Conservation (phyloP, 2,113 vertebrate genomes). For the Vulpes ferrilata region DNA sequence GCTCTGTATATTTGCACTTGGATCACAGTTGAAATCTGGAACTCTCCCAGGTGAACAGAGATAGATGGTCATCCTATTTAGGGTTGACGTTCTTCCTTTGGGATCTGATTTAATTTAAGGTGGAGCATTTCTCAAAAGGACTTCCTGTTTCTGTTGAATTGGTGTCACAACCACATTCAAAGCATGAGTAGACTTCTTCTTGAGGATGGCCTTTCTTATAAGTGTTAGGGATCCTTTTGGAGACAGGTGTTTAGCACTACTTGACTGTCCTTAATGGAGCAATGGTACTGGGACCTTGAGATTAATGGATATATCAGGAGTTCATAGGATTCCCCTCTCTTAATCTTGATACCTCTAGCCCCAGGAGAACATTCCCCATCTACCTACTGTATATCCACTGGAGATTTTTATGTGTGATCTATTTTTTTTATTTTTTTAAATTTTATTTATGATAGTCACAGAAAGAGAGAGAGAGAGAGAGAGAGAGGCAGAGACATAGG, state of each 20-base stretch:
- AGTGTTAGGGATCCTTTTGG: neutral
- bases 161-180: neutral
- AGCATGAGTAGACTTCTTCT: neutral
- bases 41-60: neutral
- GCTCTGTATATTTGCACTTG: neutral
- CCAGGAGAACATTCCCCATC: neutral
- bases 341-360: neutral
- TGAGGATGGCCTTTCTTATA: neutral
- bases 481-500: too few relatives aligned
- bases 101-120: constrained; percentile 34
- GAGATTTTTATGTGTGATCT: neutral
- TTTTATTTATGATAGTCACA: too few relatives aligned
- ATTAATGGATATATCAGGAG: neutral
- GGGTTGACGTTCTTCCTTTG: neutral
- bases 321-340: neutral
- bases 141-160: neutral
- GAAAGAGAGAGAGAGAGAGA: too few relatives aligned
- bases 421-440: too few relatives aligned
- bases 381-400: neutral
- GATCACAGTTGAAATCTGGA: neutral
- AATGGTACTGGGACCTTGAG: neutral
- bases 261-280: neutral
- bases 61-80: accelerated
- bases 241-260: neutral
- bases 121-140: neutral